phyloP scores from a whole-genome alignment of 2,113 vertebrate species.

The Osmerus mordax region DNA sequence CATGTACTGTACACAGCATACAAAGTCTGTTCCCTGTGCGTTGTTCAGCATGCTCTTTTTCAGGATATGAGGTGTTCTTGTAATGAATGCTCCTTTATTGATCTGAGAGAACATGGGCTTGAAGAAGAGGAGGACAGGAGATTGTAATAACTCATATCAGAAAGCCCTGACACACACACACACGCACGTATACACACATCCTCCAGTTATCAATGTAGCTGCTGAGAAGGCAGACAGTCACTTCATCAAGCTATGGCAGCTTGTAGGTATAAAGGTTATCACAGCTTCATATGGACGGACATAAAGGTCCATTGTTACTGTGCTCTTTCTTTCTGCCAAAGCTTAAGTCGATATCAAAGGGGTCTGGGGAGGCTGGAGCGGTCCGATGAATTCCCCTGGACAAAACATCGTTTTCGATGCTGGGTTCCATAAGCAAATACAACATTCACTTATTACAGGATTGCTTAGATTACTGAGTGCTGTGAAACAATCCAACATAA shows the following conservation, averaged over 20 bases:
- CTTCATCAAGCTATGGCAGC: slow-evolving; percentile 10
- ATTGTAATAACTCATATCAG: neutral
- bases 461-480: too few species aligned
- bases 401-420: too few species aligned
- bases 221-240: neutral
- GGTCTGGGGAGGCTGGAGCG: too few species aligned
- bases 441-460: neutral
- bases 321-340: neutral
- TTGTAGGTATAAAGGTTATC: neutral
- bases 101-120: slow-evolving; percentile 1
- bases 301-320: neutral
- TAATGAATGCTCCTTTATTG: neutral
- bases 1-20: too few species aligned
- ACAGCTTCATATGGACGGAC: neutral
- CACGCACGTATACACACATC: neutral
- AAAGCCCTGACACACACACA: slow-evolving; percentile 13
- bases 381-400: too few species aligned
- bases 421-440: neutral
- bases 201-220: neutral
- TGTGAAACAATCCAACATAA: neutral
- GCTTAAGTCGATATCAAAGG: neutral
- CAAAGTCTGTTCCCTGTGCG: neutral
- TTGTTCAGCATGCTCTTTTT: neutral
- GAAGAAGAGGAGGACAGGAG: neutral
- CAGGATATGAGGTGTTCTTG: neutral